These are phyloP conservation scores for Eutolmus rufibarbis DNA, from an alignment of 2,888 invertebrate species.

Conservation along the genomic window DNA sequence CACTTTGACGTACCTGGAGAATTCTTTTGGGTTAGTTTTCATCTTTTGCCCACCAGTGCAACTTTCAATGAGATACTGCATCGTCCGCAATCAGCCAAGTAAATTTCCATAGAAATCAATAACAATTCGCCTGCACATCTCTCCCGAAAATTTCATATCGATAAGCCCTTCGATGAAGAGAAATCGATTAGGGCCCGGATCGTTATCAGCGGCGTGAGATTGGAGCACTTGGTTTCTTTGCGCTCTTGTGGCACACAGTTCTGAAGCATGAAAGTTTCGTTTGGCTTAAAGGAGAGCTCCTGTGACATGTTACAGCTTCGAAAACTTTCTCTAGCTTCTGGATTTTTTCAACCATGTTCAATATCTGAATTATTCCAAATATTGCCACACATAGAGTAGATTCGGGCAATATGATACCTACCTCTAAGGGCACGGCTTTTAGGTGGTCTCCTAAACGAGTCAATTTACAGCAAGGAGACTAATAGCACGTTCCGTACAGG, in stretches of 20 bases:
- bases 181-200: conserved; percentile 5
- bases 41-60: background rate
- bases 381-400: background rate
- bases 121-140: background rate
- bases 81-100: background rate
- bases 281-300: background rate
- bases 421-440: background rate
- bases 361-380: background rate
- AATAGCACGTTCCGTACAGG: background rate
- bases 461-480: background rate
- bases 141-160: conserved; percentile 2
- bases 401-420: background rate
- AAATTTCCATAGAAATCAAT: conserved; percentile 25
- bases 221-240: background rate
- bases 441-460: background rate
- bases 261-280: background rate
- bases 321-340: background rate
- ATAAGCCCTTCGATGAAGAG: background rate
- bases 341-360: background rate
- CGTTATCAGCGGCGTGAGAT: background rate
- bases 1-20: background rate
- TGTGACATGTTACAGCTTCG: conserved; percentile 6
- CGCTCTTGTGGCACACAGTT: background rate
- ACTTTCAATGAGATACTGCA: background rate
- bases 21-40: background rate